Percentiles rank a stretch among this genome's conserved stretches.
phyloP scores from a whole-genome alignment of 2,888 invertebrate species.

The Muscina levida region DNA sequence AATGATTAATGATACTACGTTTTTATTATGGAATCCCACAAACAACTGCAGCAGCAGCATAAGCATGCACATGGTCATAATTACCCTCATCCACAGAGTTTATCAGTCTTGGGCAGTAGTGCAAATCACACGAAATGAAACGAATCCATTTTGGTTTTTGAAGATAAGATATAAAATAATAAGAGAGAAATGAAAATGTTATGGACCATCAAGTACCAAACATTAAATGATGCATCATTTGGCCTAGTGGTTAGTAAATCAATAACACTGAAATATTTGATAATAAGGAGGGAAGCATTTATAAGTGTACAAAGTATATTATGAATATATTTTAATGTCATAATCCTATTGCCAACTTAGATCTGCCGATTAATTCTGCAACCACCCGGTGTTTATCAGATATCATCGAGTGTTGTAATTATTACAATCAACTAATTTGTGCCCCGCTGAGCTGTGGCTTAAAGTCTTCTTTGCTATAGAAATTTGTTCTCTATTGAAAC shows the following conservation, averaged over 20 bases:
- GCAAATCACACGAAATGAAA: not conserved
- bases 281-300: no score
- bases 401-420: no score
- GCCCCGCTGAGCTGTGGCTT: not conserved
- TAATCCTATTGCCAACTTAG: no score
- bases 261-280: no score
- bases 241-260: constrained; percentile 34
- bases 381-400: no score
- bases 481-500: no score
- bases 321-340: no score
- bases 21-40: constrained; percentile 47
- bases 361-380: no score
- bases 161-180: not conserved
- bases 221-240: constrained; percentile 27
- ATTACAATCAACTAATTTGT: no score
- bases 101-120: not conserved
- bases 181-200: constrained; percentile 10
- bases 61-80: not conserved
- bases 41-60: not conserved
- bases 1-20: constrained; percentile 65
- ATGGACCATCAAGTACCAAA: not conserved
- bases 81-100: not conserved
- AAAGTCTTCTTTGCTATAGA: not conserved
- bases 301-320: no score
- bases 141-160: not conserved